Evolutionary conservation across 2,888 invertebrate genomes (phyloP).

Genomic region (Dioctria rufipes): DNA sequence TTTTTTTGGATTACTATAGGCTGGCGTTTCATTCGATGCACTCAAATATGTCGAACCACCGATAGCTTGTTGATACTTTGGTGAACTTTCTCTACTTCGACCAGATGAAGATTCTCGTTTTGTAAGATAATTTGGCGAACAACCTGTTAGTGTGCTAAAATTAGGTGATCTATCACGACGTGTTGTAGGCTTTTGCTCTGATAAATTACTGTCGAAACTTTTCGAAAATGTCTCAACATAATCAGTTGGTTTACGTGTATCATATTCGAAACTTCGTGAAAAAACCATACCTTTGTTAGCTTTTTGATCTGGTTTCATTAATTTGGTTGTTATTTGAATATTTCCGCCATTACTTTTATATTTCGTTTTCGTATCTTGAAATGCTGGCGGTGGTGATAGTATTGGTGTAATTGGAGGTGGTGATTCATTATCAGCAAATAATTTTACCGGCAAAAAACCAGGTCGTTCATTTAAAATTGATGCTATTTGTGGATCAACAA

Average conservation of each 20-base stretch:
- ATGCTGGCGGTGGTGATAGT: constrained; percentile 80
- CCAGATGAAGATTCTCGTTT: constrained; percentile 67
- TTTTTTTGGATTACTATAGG: constrained; percentile 66
- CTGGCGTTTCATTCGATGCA: constrained; percentile 64
- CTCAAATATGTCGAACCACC: constrained; percentile 66
- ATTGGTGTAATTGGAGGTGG: constrained; percentile 80
- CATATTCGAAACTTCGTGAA: constrained; percentile 71
- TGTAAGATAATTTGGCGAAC: constrained; percentile 70
- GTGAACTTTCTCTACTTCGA: constrained; percentile 69
- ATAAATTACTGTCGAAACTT: constrained; percentile 70
- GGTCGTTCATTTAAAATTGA: constrained; percentile 70
- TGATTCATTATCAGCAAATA: constrained; percentile 70
- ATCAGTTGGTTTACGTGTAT: constrained; percentile 66
- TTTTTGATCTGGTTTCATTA: constrained; percentile 62
- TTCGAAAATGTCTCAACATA: constrained; percentile 71
- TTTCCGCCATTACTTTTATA: constrained; percentile 63
- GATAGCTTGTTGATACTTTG: constrained; percentile 67
- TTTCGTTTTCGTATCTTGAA: constrained; percentile 74
- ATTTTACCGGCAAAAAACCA: constrained; percentile 70
- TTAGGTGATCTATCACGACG: constrained; percentile 68
- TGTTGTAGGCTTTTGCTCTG: constrained; percentile 59
- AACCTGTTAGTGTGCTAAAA: constrained; percentile 70
- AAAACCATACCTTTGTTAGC: constrained; percentile 70
- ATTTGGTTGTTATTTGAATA: constrained; percentile 58
- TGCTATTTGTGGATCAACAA: constrained; percentile 68